A percentile compares a stretch with the other conserved stretches of the same genome.
phyloP scores from a whole-genome alignment of 1,140 invertebrate species.

The Gonioctena quinquepunctata region DNA sequence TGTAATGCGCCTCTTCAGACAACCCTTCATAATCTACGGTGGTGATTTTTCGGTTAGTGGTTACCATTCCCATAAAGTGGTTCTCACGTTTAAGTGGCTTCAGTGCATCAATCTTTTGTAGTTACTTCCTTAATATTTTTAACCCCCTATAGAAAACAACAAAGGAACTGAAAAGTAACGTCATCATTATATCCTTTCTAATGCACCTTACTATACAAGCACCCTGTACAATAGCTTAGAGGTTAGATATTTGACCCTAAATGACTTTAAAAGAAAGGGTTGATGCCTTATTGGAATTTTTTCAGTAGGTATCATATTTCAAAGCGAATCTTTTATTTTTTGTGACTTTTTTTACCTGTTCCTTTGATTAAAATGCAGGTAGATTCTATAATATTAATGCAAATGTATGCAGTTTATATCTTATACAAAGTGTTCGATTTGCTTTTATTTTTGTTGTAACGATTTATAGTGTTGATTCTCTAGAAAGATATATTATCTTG shows the following conservation, averaged over 20 bases:
- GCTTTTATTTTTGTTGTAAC: conserved; percentile 4
- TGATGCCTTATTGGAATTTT: not conserved
- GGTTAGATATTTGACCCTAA: conserved; percentile 13
- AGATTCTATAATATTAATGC: not conserved
- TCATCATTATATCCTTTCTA: not conserved
- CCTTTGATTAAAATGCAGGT: conserved; percentile 6
- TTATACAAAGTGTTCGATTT: conserved; percentile 1
- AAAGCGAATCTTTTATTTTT: conserved; percentile 4
- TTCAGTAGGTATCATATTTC: not conserved
- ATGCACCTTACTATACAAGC: not conserved
- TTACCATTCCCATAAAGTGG: too few relatives aligned
- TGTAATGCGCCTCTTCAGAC: too few relatives aligned
- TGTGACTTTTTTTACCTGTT: conserved; percentile 10
- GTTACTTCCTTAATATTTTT: too few relatives aligned
- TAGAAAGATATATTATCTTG: not conserved
- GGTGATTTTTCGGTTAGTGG: too few relatives aligned
- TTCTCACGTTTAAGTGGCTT: too few relatives aligned
- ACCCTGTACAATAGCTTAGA: not conserved
- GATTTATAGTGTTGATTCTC: not conserved
- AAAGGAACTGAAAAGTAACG: not conserved
- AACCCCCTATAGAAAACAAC: not conserved
- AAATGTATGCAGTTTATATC: conserved; percentile 15
- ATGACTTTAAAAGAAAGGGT: conserved; percentile 5
- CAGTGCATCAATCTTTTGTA: too few relatives aligned
- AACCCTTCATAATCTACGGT: too few relatives aligned